These are phyloP conservation scores for Diaperis boleti DNA, from an alignment of 2,888 invertebrate species.

Conservation along the genomic window DNA sequence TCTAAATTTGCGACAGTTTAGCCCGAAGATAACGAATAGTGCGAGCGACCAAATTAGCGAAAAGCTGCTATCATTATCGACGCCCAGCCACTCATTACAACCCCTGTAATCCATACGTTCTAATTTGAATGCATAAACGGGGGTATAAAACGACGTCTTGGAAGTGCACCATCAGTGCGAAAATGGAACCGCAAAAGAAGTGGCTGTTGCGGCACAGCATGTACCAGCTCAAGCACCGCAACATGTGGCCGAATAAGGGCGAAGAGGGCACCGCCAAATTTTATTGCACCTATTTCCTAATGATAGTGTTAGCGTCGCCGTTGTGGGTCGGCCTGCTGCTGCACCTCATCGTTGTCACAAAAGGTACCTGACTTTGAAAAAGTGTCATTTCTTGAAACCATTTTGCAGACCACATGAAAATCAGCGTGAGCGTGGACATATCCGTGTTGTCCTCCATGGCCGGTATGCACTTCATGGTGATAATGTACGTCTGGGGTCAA, in stretches of 20 bases:
- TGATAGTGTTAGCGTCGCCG: background rate
- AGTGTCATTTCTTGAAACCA: too few relatives aligned
- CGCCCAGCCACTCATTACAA: too few relatives aligned
- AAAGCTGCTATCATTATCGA: too few relatives aligned
- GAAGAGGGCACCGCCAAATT: background rate
- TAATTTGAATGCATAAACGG: too few relatives aligned
- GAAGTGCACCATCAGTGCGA: background rate
- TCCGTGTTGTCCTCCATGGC: slow-evolving; percentile 17
- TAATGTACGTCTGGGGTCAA: slow-evolving; percentile 10
- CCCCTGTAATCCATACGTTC: too few relatives aligned
- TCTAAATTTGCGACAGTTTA: too few relatives aligned
- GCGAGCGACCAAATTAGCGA: too few relatives aligned
- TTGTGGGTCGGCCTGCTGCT: background rate
- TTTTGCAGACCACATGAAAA: slow-evolving; percentile 36
- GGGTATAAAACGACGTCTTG: too few relatives aligned
- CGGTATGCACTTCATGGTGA: slow-evolving; percentile 11
- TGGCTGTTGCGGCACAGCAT: background rate
- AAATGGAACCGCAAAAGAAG: background rate
- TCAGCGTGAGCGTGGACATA: slow-evolving; percentile 43
- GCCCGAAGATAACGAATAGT: too few relatives aligned
- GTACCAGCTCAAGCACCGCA: background rate
- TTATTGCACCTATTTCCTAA: background rate
- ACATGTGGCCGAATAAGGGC: slow-evolving; percentile 13
- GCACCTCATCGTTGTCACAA: slow-evolving; percentile 8
- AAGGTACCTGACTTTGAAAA: slow-evolving; percentile 1